Evolutionary conservation across 2,888 invertebrate species (phyloP).

Genomic region (Euspilapteryx auroguttella): DNA sequence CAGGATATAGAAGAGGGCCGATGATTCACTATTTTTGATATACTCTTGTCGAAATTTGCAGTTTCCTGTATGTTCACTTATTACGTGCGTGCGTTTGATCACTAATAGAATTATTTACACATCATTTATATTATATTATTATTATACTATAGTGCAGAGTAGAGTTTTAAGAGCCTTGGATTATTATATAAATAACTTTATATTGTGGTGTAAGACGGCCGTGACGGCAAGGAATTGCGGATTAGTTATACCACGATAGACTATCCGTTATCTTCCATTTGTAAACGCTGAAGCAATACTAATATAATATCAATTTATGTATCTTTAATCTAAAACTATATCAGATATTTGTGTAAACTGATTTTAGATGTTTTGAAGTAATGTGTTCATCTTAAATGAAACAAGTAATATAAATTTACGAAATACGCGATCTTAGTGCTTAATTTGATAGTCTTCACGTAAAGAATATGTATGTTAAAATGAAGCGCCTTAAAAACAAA

Average conservation of each 20-base stretch:
- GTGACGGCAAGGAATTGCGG: conserved; percentile 29
- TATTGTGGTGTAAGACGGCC: conserved; percentile 16
- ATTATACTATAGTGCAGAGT: conserved; percentile 47
- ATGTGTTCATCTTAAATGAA: too few relatives aligned
- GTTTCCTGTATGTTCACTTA: conserved; percentile 37
- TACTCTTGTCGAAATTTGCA: conserved; percentile 60
- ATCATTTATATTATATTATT: conserved; percentile 41
- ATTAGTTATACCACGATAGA: too few relatives aligned
- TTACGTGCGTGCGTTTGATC: conserved; percentile 26
- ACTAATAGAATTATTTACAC: conserved; percentile 55
- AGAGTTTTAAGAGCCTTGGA: conserved; percentile 44
- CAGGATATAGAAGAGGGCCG: conserved; percentile 46
- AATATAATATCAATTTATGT: conserved; percentile 31
- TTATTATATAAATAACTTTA: conserved; percentile 25
- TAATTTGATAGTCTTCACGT: too few relatives aligned
- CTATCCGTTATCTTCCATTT: conserved; percentile 16
- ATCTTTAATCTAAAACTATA: too few relatives aligned
- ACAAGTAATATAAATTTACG: too few relatives aligned
- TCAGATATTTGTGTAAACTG: too few relatives aligned
- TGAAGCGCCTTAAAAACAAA: too few relatives aligned
- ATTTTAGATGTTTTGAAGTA: too few relatives aligned
- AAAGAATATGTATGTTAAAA: too few relatives aligned
- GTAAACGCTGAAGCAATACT: conserved; percentile 37
- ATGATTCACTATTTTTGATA: conserved; percentile 61
- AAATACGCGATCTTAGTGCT: too few relatives aligned